Evolutionary conservation across 1,140 invertebrate species (phyloP).

Genomic region (Meloidogyne floridensis): DNA sequence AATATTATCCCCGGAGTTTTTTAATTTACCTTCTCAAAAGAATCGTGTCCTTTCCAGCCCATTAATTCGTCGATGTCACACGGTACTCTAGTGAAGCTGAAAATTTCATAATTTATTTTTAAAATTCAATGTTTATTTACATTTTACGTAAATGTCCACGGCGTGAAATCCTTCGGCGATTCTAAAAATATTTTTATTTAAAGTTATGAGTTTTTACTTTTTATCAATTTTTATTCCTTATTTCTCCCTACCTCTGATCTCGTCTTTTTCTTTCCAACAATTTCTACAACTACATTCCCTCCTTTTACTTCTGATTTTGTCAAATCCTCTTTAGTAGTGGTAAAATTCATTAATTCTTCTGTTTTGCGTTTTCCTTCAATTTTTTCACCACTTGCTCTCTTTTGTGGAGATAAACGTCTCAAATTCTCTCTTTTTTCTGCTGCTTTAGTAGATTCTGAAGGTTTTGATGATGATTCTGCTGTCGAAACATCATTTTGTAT

Average conservation of each 20-base stretch:
- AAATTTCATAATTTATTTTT: not conserved
- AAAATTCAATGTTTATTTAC: not conserved
- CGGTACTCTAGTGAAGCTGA: constrained; percentile 41
- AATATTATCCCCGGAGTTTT: not conserved
- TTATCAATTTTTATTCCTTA: not conserved
- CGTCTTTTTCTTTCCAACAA: constrained; percentile 10
- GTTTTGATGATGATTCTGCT: not conserved
- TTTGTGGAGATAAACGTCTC: constrained; percentile 18
- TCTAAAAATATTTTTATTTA: not conserved
- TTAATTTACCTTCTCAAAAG: constrained; percentile 51
- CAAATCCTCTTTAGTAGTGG: not conserved
- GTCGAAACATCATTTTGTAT: not conserved
- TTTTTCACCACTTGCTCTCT: constrained; percentile 17
- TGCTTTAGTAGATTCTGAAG: constrained; percentile 16
- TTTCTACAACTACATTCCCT: not conserved
- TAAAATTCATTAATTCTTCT: constrained; percentile 36
- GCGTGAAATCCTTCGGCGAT: not conserved
- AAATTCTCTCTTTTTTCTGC: constrained; percentile 18
- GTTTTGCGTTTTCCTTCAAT: constrained; percentile 27
- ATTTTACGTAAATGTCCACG: constrained; percentile 1
- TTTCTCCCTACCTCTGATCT: not conserved
- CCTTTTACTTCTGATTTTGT: constrained; percentile 9
- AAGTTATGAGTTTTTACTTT: not conserved
- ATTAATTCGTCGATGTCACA: constrained; percentile 52
- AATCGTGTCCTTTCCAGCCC: constrained; percentile 41